Conservation (phyloP, 2,888 invertebrate genomes). For the Lamellibrachia satsuma region DNA sequence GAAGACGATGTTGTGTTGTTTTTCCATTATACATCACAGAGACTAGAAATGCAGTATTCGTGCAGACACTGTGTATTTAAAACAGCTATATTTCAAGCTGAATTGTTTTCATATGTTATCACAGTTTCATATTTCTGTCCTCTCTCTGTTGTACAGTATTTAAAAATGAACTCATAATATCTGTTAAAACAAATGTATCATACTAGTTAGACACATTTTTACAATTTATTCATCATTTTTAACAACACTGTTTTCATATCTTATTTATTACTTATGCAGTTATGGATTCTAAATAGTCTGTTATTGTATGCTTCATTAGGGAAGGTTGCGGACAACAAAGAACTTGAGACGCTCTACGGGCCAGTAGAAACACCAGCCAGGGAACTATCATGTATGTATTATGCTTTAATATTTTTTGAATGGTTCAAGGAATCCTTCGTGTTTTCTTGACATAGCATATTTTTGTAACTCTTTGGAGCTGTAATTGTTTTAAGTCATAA, state of each 20-base stretch:
- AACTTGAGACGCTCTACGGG: constrained; percentile 53
- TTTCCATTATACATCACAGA: background rate
- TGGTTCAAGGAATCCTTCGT: background rate
- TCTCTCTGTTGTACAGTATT: background rate
- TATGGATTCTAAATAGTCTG: background rate
- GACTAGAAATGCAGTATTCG: background rate
- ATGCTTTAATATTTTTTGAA: background rate
- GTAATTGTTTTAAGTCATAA: no score
- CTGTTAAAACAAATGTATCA: background rate
- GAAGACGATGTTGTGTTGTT: background rate
- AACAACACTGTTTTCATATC: background rate
- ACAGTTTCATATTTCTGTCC: background rate
- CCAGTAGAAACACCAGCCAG: constrained; percentile 40
- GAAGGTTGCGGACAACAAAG: constrained; percentile 52
- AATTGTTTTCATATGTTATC: background rate
- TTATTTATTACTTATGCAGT: background rate
- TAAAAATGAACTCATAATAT: background rate
- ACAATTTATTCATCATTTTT: background rate
- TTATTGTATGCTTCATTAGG: constrained; percentile 42
- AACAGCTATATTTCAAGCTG: background rate
- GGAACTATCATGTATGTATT: background rate
- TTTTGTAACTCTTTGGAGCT: no score
- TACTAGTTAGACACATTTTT: background rate
- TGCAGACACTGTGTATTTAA: background rate
- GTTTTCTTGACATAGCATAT: no score